phyloP scores from a whole-genome alignment of 2,888 invertebrate species.

The Pyrgus malvae region DNA sequence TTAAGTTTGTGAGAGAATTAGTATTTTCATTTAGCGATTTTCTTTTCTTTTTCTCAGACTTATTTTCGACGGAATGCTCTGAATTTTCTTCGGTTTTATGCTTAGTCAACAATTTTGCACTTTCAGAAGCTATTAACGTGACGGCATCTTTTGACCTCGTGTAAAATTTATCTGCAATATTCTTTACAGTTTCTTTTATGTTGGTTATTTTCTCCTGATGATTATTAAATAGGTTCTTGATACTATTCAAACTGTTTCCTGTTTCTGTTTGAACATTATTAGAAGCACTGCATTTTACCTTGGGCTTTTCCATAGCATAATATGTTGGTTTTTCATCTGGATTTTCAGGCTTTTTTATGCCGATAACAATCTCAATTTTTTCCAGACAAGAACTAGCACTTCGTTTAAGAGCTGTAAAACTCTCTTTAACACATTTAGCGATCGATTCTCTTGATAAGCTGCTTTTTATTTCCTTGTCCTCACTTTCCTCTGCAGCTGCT shows the following conservation, averaged over 20 bases:
- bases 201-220: conserved; percentile 45
- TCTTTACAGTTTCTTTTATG: conserved; percentile 50
- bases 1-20: background rate
- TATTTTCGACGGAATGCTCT: conserved; percentile 27
- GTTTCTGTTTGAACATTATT: conserved; percentile 21
- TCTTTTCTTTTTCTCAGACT: background rate
- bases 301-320: conserved; percentile 34
- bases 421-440: conserved; percentile 19
- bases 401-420: conserved; percentile 19
- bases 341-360: conserved; percentile 31
- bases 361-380: conserved; percentile 33
- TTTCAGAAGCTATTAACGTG: conserved; percentile 43
- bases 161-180: conserved; percentile 48
- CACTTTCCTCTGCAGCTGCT: background rate
- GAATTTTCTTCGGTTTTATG: conserved; percentile 34
- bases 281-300: background rate
- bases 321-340: conserved; percentile 35
- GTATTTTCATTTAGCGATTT: conserved; percentile 9
- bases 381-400: conserved; percentile 24
- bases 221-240: conserved; percentile 33
- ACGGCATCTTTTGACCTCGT: conserved; percentile 50
- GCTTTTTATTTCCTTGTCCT: background rate
- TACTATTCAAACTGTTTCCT: conserved; percentile 8
- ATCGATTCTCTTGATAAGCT: conserved; percentile 10
- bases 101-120: conserved; percentile 39